A percentile compares a stretch with the other conserved stretches of the same genome.
These are phyloP conservation scores for Micromys minutus DNA, from an alignment of 2,113 vertebrate genomes.

Conservation along the genomic window DNA sequence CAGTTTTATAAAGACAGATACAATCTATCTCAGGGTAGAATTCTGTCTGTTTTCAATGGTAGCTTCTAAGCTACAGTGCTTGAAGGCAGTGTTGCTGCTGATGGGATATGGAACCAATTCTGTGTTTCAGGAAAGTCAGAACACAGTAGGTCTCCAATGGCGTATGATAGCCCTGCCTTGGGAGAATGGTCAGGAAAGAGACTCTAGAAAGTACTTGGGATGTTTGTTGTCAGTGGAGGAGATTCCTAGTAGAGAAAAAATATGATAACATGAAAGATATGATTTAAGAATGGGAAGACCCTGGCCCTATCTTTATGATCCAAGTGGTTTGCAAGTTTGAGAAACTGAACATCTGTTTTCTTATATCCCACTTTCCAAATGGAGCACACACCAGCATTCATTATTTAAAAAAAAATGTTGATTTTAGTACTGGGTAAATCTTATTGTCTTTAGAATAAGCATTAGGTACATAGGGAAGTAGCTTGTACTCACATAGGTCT, in stretches of 20 bases:
- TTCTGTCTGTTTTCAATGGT: neutral
- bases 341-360: neutral
- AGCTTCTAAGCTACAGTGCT: neutral
- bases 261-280: no score
- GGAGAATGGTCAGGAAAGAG: neutral
- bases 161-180: neutral
- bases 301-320: neutral
- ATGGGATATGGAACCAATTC: neutral
- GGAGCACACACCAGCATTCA: neutral
- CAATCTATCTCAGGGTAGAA: neutral
- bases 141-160: neutral
- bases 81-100: neutral
- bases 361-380: neutral
- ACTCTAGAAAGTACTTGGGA: neutral
- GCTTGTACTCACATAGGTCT: neutral
- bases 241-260: neutral
- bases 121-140: neutral
- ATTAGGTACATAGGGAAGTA: neutral
- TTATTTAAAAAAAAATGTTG: neutral
- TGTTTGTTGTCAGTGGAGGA: neutral
- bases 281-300: neutral
- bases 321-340: neutral
- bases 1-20: slow-evolving; percentile 10
- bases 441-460: neutral
- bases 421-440: neutral